A percentile compares a stretch with the other conserved stretches of the same genome.
These are phyloP conservation scores for Hippolais icterina DNA, from an alignment of 2,113 vertebrate genomes.

Conservation along the genomic window DNA sequence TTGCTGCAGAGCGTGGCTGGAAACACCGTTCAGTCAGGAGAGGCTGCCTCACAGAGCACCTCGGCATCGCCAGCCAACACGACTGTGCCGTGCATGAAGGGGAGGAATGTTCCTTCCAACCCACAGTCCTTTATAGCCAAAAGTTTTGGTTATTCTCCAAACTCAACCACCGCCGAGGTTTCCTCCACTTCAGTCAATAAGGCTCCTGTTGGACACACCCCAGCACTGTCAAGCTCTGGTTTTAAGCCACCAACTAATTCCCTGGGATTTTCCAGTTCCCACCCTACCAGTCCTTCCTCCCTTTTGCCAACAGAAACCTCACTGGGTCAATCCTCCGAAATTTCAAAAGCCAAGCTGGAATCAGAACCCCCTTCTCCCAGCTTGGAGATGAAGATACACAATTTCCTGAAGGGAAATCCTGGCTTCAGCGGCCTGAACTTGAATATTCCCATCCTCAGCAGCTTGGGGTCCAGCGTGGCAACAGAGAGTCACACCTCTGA, in stretches of 20 bases:
- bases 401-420: constrained; percentile 95
- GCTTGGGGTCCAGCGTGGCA: constrained; percentile 64
- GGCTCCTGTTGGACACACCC: constrained; percentile 59
- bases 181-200: constrained; percentile 82
- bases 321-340: constrained; percentile 63
- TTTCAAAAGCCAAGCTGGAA: constrained; percentile 74
- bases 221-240: constrained; percentile 61
- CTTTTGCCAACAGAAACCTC: constrained; percentile 73
- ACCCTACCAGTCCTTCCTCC: constrained; percentile 59
- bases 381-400: constrained; percentile 97
- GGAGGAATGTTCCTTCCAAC: constrained; percentile 55
- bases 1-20: constrained; percentile 89
- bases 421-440: constrained; percentile 91
- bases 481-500: constrained; percentile 67
- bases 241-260: constrained; percentile 74
- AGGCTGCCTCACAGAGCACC: constrained; percentile 65
- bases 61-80: constrained; percentile 63
- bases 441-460: constrained; percentile 80
- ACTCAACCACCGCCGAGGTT: constrained; percentile 74
- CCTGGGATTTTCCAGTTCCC: constrained; percentile 67
- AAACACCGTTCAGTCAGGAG: constrained; percentile 65
- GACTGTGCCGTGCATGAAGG: constrained; percentile 53
- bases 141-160: constrained; percentile 75
- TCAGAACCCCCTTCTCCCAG: constrained; percentile 82
- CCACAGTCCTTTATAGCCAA: constrained; percentile 71